Evolutionary conservation across 64 coral and sea anemone species (phyloP).

Genomic region (Montipora capricornis): DNA sequence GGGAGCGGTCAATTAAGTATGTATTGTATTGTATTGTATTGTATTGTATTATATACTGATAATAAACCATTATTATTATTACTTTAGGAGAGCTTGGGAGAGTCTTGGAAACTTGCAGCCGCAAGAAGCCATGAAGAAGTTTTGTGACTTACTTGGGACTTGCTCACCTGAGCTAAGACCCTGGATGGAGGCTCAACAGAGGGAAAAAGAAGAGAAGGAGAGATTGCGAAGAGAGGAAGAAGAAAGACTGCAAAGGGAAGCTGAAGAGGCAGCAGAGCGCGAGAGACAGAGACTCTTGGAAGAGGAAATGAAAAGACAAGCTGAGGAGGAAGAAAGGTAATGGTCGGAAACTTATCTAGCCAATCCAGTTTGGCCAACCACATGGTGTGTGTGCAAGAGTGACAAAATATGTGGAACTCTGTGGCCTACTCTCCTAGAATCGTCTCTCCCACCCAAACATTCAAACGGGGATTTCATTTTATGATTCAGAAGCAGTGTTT

Average conservation of each 20-base stretch:
- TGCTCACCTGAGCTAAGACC: slow-evolving; percentile 90
- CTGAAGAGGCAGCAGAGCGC: slow-evolving; percentile 87
- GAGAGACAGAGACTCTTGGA: slow-evolving; percentile 75
- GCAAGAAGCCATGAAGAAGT: slow-evolving; percentile 96
- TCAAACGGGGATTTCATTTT: too few relatives aligned
- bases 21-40: too few relatives aligned
- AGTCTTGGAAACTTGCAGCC: slow-evolving; percentile 84
- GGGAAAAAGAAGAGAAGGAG: slow-evolving; percentile 89
- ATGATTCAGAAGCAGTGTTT: too few relatives aligned
- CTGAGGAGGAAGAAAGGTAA: slow-evolving; percentile 80
- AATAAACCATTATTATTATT: not conserved
- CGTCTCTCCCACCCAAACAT: too few relatives aligned
- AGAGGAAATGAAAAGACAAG: slow-evolving; percentile 62
- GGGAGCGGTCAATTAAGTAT: too few relatives aligned
- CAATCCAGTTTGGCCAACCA: too few relatives aligned
- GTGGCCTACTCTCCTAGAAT: too few relatives aligned
- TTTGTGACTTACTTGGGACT: slow-evolving; percentile 87
- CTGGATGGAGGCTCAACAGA: slow-evolving; percentile 96
- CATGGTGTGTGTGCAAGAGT: too few relatives aligned
- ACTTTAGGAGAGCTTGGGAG: slow-evolving; percentile 94
- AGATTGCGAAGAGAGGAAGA: slow-evolving; percentile 89
- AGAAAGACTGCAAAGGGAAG: slow-evolving; percentile 81
- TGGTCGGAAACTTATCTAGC: not conserved
- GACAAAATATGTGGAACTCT: too few relatives aligned
- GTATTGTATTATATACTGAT: too few relatives aligned